Evolutionary conservation across 92 coral and sea anemone species (phyloP).

Genomic region (Desmophyllum pertusum): DNA sequence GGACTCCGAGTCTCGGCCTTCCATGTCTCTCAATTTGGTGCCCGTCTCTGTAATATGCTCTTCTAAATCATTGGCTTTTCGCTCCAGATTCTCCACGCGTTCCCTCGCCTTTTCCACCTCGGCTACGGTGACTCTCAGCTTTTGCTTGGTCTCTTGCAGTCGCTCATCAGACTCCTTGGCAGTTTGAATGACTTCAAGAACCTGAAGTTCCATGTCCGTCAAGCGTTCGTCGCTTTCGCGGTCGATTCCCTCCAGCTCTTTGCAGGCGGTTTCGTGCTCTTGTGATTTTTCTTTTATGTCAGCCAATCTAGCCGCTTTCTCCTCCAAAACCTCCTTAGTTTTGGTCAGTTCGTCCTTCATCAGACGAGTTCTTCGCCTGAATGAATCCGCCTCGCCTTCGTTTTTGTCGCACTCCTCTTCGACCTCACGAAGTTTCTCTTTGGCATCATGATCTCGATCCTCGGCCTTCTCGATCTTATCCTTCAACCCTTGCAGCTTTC

Average conservation of each 20-base stretch:
- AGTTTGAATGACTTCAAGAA: slow-evolving; percentile 40
- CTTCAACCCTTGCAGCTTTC: slow-evolving; percentile 71
- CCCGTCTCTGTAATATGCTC: slow-evolving; percentile 42
- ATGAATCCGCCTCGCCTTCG: slow-evolving; percentile 79
- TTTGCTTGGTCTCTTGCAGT: slow-evolving; percentile 69
- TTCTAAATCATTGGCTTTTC: slow-evolving; percentile 40
- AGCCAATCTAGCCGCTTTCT: slow-evolving; percentile 49
- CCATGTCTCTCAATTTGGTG: slow-evolving; percentile 53
- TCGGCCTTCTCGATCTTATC: slow-evolving; percentile 84
- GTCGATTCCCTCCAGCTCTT: slow-evolving; percentile 75
- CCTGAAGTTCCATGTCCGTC: slow-evolving; percentile 58
- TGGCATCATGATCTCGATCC: slow-evolving; percentile 74
- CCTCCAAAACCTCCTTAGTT: slow-evolving; percentile 46
- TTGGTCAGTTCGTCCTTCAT: slow-evolving; percentile 56
- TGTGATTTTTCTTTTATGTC: slow-evolving; percentile 35
- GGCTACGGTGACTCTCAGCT: slow-evolving; percentile 61
- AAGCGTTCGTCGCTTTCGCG: slow-evolving; percentile 81
- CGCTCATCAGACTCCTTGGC: slow-evolving; percentile 73
- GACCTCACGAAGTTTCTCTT: slow-evolving; percentile 67
- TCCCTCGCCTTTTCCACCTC: slow-evolving; percentile 78
- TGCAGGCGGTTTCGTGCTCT: slow-evolving; percentile 75
- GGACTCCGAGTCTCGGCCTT: slow-evolving; percentile 61
- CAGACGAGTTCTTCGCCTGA: slow-evolving; percentile 73
- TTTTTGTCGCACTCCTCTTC: slow-evolving; percentile 70
- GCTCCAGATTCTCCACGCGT: slow-evolving; percentile 52